Conservation (phyloP, 2,888 invertebrate species). For the Tipula unca region DNA sequence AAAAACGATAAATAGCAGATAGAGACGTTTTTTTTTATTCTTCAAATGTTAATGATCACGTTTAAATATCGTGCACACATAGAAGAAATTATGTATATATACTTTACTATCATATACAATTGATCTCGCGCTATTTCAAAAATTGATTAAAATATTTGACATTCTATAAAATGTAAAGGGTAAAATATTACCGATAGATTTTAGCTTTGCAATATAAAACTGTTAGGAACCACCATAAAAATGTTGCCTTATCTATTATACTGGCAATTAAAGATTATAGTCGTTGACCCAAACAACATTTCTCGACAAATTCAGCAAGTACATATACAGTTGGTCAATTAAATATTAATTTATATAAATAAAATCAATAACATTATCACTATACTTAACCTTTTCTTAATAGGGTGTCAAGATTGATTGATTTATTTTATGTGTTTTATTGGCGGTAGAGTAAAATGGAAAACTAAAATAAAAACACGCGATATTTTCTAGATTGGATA, state of each 20-base stretch:
- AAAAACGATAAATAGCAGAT: neutral
- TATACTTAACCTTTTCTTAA: neutral
- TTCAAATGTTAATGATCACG: slow-evolving; percentile 8
- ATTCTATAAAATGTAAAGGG: neutral
- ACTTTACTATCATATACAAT: neutral
- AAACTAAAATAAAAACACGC: neutral
- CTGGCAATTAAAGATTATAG: neutral
- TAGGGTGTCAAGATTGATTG: neutral
- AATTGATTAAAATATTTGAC: slow-evolving; percentile 8
- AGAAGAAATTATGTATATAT: neutral
- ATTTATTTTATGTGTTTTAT: neutral
- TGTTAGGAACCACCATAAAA: neutral
- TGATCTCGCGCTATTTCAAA: neutral
- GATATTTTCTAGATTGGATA: no score
- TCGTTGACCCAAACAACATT: neutral
- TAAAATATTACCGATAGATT: neutral
- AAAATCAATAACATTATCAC: neutral
- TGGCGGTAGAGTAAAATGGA: neutral
- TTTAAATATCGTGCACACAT: neutral
- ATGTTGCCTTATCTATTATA: neutral
- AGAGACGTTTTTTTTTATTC: neutral
- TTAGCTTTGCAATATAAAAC: no score
- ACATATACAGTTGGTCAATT: neutral
- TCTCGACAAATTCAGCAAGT: neutral
- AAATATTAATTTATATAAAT: neutral